These are phyloP conservation scores for Solea solea DNA, from an alignment of 2,113 vertebrate species.

Conservation along the genomic window DNA sequence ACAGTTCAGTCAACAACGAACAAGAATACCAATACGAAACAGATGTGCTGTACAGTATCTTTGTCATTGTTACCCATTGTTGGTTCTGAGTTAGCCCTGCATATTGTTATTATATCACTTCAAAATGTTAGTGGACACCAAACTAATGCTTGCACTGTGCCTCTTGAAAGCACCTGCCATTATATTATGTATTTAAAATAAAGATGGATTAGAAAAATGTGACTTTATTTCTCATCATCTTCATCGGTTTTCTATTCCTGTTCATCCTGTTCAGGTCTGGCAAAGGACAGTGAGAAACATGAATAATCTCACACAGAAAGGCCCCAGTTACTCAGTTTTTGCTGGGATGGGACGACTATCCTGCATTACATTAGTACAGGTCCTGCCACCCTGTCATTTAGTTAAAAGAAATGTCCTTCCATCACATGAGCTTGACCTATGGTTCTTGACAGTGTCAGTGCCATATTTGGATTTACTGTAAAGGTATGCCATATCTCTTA, in stretches of 20 bases:
- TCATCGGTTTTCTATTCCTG: neutral
- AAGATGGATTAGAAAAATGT: constrained; percentile 53
- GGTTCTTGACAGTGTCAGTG: neutral
- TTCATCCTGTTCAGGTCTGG: neutral
- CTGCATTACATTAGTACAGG: neutral
- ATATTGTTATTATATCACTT: constrained; percentile 50
- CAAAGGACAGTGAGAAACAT: neutral
- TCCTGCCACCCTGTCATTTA: too few relatives aligned
- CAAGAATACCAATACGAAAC: neutral
- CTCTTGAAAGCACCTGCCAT: constrained; percentile 44
- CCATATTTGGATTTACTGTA: neutral
- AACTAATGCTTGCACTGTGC: constrained; percentile 64
- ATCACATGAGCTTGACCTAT: neutral
- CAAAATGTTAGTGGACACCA: constrained; percentile 50
- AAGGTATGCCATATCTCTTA: neutral
- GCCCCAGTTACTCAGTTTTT: neutral
- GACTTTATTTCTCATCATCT: neutral
- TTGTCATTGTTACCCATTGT: constrained; percentile 13
- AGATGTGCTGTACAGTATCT: neutral
- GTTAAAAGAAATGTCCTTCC: too few relatives aligned
- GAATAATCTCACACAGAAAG: neutral
- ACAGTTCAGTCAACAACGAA: neutral
- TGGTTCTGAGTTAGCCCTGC: constrained; percentile 42
- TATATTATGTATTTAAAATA: constrained; percentile 67
- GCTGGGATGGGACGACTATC: neutral